Percentiles rank a stretch among this genome's conserved stretches.
These are phyloP conservation scores for Xestoiulus laeticollis DNA, from an alignment of 2,888 invertebrate genomes.

Conservation along the genomic window DNA sequence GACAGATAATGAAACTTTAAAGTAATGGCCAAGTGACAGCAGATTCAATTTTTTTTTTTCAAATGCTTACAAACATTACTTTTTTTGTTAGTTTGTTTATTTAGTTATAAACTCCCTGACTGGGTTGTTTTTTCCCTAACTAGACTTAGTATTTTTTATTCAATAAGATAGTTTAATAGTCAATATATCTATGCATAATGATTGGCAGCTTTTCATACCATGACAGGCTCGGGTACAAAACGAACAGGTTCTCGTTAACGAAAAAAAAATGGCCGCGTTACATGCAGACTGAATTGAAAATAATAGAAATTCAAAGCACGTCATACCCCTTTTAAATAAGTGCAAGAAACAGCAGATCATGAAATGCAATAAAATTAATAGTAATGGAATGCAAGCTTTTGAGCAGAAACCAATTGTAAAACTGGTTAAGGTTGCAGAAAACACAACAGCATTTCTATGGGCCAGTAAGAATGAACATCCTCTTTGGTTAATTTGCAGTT, in stretches of 20 bases:
- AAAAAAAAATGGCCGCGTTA: not conserved
- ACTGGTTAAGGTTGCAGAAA: not conserved
- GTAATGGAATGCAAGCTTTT: not conserved
- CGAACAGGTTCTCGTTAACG: not conserved
- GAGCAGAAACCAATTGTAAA: slow-evolving; percentile 14
- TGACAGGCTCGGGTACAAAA: not conserved
- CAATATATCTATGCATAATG: slow-evolving; percentile 28
- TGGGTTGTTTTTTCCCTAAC: not conserved
- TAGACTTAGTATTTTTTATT: not conserved
- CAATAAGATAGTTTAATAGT: not conserved
- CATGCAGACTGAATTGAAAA: not conserved
- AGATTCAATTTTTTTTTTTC: not conserved
- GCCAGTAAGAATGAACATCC: not conserved
- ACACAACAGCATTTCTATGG: slow-evolving; percentile 1
- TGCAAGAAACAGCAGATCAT: not conserved
- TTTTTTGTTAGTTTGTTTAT: slow-evolving; percentile 18
- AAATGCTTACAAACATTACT: not conserved
- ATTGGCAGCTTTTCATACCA: slow-evolving; percentile 16
- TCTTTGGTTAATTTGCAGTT: not conserved
- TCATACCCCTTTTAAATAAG: not conserved
- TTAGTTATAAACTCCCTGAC: not conserved
- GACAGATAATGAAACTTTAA: not conserved
- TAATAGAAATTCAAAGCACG: not conserved
- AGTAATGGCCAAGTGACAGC: slow-evolving; percentile 31
- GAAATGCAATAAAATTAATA: not conserved